Evolutionary conservation across 53 echinoderm and acorn worm species (phyloP).

Genomic region (Echinometra lucunter): DNA sequence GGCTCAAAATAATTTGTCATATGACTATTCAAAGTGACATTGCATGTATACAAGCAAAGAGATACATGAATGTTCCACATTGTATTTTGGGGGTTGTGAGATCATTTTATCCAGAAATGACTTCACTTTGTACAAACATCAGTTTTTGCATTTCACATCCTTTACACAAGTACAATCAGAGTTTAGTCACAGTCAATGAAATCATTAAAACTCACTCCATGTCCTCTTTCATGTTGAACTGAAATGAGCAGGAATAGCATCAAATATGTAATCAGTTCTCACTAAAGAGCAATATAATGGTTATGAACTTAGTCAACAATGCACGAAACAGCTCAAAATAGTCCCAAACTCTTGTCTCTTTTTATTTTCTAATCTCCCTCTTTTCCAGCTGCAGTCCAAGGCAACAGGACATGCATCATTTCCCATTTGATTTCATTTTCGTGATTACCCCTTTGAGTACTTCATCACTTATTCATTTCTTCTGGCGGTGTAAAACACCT

Average conservation of each 20-base stretch:
- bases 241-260: background rate
- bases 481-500: background rate
- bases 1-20: too few species aligned
- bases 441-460: background rate
- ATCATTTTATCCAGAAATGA: background rate
- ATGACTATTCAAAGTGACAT: too few species aligned
- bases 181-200: background rate
- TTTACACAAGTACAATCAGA: background rate
- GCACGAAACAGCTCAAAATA: background rate
- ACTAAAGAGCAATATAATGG: background rate
- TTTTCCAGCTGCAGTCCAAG: conserved; percentile 32
- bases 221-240: background rate
- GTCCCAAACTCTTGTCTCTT: background rate
- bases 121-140: background rate
- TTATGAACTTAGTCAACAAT: background rate
- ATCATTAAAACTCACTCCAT: background rate
- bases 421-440: background rate
- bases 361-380: background rate
- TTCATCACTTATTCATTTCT: background rate
- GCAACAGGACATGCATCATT: conserved; percentile 44
- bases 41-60: too few species aligned
- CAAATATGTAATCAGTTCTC: background rate
- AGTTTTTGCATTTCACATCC: background rate
- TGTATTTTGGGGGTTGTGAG: background rate
- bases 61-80: too few species aligned